These are phyloP conservation scores for Sminthurinus aureus DNA, from an alignment of 2,888 invertebrate species.

Conservation along the genomic window DNA sequence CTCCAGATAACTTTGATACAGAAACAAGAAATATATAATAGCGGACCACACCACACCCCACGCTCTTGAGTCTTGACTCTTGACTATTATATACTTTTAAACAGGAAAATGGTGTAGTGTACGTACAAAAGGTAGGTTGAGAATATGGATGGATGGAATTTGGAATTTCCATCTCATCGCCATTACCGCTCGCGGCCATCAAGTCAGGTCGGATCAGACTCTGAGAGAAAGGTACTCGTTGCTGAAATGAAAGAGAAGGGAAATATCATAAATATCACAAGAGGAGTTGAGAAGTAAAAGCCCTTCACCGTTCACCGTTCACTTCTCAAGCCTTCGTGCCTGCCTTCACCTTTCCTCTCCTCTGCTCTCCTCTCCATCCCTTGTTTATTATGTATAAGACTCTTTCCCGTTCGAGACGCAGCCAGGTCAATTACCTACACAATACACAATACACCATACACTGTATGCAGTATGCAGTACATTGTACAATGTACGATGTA, in stretches of 20 bases:
- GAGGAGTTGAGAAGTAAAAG: background rate
- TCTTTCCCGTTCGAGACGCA: background rate
- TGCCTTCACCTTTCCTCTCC: background rate
- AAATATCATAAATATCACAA: constrained; percentile 14
- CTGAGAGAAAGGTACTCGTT: background rate
- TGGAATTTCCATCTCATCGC: too few relatives aligned
- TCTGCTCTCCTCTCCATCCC: background rate
- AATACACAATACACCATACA: background rate
- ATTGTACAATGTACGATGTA: too few relatives aligned
- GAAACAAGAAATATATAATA: too few relatives aligned
- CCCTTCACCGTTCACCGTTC: background rate
- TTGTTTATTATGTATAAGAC: background rate
- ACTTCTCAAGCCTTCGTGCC: background rate
- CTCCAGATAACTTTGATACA: too few relatives aligned
- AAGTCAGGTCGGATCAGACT: background rate
- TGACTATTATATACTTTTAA: too few relatives aligned
- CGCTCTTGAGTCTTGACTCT: too few relatives aligned
- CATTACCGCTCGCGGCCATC: background rate
- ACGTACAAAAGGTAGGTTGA: too few relatives aligned
- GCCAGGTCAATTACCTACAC: too few relatives aligned
- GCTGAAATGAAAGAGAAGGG: background rate
- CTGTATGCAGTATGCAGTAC: too few relatives aligned
- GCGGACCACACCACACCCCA: too few relatives aligned
- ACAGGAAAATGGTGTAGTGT: too few relatives aligned
- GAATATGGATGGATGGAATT: too few relatives aligned